Percentiles rank a stretch among this genome's conserved stretches.
Evolutionary conservation across 2,113 vertebrate genomes (phyloP).

Genomic region (Brienomyrus longianalis): DNA sequence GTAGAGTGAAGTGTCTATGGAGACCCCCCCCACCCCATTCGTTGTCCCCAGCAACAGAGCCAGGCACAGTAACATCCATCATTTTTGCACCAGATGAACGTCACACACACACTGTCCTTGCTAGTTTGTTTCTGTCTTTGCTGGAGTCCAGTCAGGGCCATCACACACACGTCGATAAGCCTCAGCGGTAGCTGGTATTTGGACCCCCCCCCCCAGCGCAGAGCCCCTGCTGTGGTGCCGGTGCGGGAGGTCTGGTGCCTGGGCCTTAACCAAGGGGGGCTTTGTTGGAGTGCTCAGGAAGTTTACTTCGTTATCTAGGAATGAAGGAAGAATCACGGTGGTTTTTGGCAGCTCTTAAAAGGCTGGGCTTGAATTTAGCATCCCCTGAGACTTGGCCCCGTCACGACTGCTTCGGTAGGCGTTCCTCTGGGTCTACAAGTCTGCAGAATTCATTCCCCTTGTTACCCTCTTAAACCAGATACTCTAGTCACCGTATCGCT

Average conservation of each 20-base stretch:
- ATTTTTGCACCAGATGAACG: not conserved
- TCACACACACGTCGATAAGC: not conserved
- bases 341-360: not conserved
- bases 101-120: not conserved
- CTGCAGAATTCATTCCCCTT: not conserved
- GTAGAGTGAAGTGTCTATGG: not conserved
- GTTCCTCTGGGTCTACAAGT: not conserved
- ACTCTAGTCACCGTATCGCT: not conserved
- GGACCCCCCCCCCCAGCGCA: not conserved
- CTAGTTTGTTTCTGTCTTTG: not conserved
- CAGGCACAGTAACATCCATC: not conserved
- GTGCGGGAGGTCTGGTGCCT: not conserved
- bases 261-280: not conserved
- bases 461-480: not conserved
- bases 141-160: not conserved
- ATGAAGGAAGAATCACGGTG: not conserved
- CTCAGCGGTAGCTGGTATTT: not conserved
- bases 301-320: not conserved
- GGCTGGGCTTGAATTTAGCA: not conserved
- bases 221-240: not conserved
- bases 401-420: not conserved
- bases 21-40: not conserved
- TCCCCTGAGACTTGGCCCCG: not conserved
- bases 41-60: not conserved
- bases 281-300: not conserved